A percentile compares a stretch with the other conserved stretches of the same genome.
phyloP scores from a whole-genome alignment of 2,888 invertebrate genomes.

The Lasioglossum figueresi region DNA sequence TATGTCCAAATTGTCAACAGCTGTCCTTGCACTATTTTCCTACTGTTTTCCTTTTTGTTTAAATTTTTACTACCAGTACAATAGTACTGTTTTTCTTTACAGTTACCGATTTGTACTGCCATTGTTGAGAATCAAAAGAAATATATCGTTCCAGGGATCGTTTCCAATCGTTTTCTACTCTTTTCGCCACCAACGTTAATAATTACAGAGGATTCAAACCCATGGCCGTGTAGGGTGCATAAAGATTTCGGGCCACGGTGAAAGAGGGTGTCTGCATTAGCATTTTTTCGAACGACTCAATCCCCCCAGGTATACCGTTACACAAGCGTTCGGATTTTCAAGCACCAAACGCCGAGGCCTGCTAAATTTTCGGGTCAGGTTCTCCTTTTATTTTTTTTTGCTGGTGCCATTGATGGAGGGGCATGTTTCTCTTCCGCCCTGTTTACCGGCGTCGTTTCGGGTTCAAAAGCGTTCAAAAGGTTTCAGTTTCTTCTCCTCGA shows the following conservation, averaged over 20 bases:
- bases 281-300: neutral
- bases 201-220: neutral
- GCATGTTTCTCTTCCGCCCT: neutral
- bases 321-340: neutral
- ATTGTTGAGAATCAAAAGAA: no score
- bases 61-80: no score
- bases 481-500: constrained; percentile 19
- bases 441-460: constrained; percentile 18
- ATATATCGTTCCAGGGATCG: neutral
- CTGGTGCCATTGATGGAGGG: neutral
- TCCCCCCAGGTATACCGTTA: neutral
- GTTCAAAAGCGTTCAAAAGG: constrained; percentile 27
- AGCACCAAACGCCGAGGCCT: neutral
- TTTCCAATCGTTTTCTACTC: neutral
- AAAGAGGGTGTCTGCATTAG: neutral
- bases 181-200: neutral
- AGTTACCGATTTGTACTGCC: no score
- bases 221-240: neutral
- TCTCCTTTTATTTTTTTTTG: neutral
- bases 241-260: neutral
- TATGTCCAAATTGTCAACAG: neutral
- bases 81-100: no score
- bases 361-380: neutral
- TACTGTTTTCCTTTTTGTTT: no score
- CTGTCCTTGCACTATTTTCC: neutral